Percentiles rank a stretch among this genome's conserved stretches.
Conservation (phyloP, 2,888 invertebrate species). For the Cephus pulcher region DNA sequence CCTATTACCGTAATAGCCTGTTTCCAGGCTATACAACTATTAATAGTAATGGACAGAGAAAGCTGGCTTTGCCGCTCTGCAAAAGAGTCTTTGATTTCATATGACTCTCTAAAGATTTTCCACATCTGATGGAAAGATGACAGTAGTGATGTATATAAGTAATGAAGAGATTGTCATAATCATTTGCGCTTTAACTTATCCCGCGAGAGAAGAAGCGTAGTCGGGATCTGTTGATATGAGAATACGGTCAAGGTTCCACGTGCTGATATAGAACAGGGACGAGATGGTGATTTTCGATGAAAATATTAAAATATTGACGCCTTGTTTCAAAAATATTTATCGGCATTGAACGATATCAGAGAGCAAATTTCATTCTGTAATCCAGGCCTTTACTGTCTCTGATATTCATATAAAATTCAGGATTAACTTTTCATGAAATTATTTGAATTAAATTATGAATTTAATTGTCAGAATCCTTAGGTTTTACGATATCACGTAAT, state of each 20-base stretch:
- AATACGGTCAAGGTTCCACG: constrained; percentile 33
- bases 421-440: neutral
- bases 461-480: neutral
- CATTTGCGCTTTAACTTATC: neutral
- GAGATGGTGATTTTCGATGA: neutral
- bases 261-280: constrained; percentile 18
- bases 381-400: neutral
- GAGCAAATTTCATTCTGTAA: neutral
- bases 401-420: neutral
- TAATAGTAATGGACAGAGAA: constrained; percentile 47
- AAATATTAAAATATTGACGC: neutral
- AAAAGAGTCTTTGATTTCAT: neutral
- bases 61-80: constrained; percentile 27
- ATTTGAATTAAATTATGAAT: neutral
- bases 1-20: constrained; percentile 44
- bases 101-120: constrained; percentile 1
- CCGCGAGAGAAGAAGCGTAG: neutral
- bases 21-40: constrained; percentile 40
- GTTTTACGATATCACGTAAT: neutral
- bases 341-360: neutral
- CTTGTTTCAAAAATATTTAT: neutral
- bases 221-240: constrained; percentile 25
- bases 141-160: neutral
- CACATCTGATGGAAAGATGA: neutral
- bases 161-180: neutral